Conservation (phyloP, 2,797 vertebrate species). For the Eremophila alpestris region DNA sequence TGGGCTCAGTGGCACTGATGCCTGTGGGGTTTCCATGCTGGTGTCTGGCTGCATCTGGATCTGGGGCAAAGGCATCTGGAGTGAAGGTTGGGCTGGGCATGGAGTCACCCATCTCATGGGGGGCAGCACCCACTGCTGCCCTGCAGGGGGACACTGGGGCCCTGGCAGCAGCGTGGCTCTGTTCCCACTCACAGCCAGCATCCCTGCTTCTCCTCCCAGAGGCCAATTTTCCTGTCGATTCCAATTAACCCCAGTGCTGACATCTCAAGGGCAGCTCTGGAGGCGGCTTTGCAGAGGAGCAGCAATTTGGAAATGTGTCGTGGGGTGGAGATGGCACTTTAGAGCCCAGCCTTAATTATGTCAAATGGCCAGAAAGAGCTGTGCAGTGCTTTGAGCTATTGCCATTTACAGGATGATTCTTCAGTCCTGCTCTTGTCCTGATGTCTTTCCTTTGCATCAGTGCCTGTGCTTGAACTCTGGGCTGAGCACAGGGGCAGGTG, state of each 20-base stretch:
- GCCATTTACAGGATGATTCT: background rate
- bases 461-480: background rate
- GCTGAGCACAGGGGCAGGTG: background rate
- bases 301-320: background rate
- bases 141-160: fast-evolving
- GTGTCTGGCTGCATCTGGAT: background rate
- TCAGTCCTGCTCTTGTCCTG: background rate
- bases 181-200: background rate
- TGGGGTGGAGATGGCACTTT: background rate
- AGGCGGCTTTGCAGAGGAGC: background rate
- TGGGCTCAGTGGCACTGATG: fast-evolving
- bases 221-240: background rate
- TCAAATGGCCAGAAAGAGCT: background rate
- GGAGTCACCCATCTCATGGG: fast-evolving
- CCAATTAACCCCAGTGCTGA: background rate
- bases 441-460: background rate
- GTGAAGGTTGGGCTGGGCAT: fast-evolving
- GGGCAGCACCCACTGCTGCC: background rate
- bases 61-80: background rate
- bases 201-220: fast-evolving
- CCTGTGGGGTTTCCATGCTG: fast-evolving
- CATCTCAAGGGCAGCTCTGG: background rate
- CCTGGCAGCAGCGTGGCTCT: background rate
- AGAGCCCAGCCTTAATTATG: slow-evolving; percentile 1
- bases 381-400: background rate